phyloP scores from a whole-genome alignment of 1,140 invertebrate genomes.

The Pseudomyrmex dendroicus region DNA sequence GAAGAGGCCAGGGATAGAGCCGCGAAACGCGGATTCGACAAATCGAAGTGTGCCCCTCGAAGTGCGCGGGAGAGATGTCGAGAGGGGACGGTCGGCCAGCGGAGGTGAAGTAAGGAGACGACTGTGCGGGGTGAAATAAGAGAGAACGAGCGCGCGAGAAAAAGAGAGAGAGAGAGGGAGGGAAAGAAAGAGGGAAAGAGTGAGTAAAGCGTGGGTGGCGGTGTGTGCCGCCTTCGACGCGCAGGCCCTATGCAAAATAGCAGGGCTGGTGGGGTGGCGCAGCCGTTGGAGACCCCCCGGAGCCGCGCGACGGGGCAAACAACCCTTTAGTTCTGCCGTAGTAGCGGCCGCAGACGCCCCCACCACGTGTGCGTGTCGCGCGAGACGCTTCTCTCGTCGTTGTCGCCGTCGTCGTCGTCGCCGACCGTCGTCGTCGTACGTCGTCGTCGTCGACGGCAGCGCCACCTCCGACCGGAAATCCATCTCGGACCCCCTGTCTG shows the following conservation, averaged over 20 bases:
- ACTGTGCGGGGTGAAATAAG: slow-evolving; percentile 67
- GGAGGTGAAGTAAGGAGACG: slow-evolving; percentile 63
- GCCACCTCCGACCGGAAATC: slow-evolving; percentile 64
- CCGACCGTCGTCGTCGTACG: slow-evolving; percentile 60
- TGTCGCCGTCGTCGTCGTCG: slow-evolving; percentile 66
- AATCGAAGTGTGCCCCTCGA: slow-evolving; percentile 78
- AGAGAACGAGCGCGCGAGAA: slow-evolving; percentile 25
- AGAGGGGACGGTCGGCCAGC: slow-evolving; percentile 34
- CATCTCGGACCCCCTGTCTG: slow-evolving; percentile 25
- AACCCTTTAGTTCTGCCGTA: slow-evolving; percentile 84
- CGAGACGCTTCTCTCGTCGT: slow-evolving; percentile 77
- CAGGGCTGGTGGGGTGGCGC: slow-evolving; percentile 71
- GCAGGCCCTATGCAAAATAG: slow-evolving; percentile 85
- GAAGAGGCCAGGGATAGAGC: slow-evolving; percentile 64
- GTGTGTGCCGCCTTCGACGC: slow-evolving; percentile 78
- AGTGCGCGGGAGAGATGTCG: slow-evolving; percentile 58
- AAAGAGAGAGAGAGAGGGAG: slow-evolving; percentile 12
- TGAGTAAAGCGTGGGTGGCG: slow-evolving; percentile 49
- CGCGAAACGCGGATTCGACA: slow-evolving; percentile 81
- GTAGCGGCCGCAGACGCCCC: slow-evolving; percentile 83
- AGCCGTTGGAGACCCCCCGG: slow-evolving; percentile 74
- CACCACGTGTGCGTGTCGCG: slow-evolving; percentile 80
- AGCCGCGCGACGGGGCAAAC: slow-evolving; percentile 82
- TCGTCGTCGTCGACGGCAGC: slow-evolving; percentile 74
- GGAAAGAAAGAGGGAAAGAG: slow-evolving; percentile 23